phyloP scores from a whole-genome alignment of 2,797 vertebrate genomes.

The Myotis planiceps region DNA sequence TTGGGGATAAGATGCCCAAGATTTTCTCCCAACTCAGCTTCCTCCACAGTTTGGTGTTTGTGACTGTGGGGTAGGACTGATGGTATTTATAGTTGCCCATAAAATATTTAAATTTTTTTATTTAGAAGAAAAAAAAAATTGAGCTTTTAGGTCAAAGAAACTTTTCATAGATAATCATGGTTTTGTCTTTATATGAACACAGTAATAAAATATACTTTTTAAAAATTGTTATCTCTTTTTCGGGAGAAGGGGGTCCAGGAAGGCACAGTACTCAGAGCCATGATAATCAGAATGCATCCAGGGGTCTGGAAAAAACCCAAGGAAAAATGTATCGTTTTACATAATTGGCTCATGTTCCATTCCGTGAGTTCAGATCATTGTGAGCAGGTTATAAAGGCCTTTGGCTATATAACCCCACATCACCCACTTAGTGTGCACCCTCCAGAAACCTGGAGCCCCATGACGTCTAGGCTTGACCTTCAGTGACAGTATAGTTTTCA shows the following conservation, averaged over 20 bases:
- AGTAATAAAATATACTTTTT: neutral
- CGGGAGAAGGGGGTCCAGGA: neutral
- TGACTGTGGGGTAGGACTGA: neutral
- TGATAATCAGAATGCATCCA: neutral
- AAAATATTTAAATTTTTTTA: neutral
- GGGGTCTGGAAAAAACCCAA: neutral
- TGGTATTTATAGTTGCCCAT: neutral
- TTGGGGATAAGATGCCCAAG: neutral
- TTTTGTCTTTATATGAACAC: neutral
- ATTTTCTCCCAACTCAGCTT: neutral
- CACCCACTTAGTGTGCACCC: neutral
- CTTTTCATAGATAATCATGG: conserved; percentile 21
- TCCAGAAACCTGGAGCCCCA: neutral
- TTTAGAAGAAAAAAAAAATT: neutral
- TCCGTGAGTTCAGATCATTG: neutral
- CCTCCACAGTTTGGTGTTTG: neutral
- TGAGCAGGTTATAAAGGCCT: neutral
- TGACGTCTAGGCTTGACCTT: neutral
- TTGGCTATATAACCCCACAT: neutral
- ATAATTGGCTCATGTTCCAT: neutral
- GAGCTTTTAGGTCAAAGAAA: conserved; percentile 9
- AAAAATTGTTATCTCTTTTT: neutral
- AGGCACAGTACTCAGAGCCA: neutral
- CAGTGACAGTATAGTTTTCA: neutral
- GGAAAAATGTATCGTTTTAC: neutral